Evolutionary conservation across 2,797 vertebrate species (phyloP).

Genomic region (Sternarchorhynchus goeldii): DNA sequence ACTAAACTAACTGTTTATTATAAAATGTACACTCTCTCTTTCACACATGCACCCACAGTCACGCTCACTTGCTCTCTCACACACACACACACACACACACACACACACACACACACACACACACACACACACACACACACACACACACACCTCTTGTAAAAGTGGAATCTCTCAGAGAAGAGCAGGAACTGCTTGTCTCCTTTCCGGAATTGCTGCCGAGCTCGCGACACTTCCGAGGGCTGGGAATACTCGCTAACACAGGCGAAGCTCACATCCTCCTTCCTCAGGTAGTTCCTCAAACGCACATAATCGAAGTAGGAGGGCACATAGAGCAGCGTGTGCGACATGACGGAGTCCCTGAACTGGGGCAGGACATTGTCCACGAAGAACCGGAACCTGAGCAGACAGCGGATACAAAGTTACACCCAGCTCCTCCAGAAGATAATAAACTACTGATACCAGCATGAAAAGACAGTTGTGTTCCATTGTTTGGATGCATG

Average conservation of each 20-base stretch:
- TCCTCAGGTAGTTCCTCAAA: slow-evolving; percentile 92
- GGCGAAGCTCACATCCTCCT: slow-evolving; percentile 85
- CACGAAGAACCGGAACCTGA: slow-evolving; percentile 90
- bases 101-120: slow-evolving; percentile 51
- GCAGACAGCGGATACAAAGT: slow-evolving; percentile 37
- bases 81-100: neutral
- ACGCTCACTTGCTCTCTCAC: neutral
- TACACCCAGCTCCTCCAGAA: neutral
- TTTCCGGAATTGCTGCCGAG: slow-evolving; percentile 85
- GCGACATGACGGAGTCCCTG: slow-evolving; percentile 92
- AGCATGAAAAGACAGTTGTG: too few relatives aligned
- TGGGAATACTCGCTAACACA: slow-evolving; percentile 89
- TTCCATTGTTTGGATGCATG: too few relatives aligned
- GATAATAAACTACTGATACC: too few relatives aligned
- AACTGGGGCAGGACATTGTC: slow-evolving; percentile 92
- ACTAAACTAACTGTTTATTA: too few relatives aligned
- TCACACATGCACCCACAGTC: neutral
- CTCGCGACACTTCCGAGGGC: slow-evolving; percentile 81
- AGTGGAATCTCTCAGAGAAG: slow-evolving; percentile 96
- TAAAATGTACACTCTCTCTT: too few relatives aligned
- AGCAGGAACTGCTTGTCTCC: slow-evolving; percentile 90
- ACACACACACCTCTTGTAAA: slow-evolving; percentile 90
- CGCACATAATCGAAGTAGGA: slow-evolving; percentile 96
- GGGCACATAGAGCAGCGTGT: slow-evolving; percentile 90
- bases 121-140: neutral